A percentile compares a stretch with the other conserved stretches of the same genome.
Conservation (phyloP, 2,888 invertebrate species). For the Hydriomena furcata region DNA sequence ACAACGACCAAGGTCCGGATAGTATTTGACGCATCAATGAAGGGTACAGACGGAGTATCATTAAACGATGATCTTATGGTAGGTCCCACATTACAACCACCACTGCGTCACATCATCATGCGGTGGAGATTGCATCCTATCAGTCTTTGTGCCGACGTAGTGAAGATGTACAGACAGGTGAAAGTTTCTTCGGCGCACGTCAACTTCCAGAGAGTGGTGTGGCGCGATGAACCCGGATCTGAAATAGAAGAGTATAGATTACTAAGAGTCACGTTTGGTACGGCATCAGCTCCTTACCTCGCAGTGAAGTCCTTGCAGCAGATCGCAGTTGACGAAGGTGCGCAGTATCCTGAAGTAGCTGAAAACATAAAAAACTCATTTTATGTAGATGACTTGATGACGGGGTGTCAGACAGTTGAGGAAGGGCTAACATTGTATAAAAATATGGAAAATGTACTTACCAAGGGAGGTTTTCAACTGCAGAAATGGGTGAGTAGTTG, state of each 20-base stretch:
- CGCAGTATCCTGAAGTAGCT: constrained; percentile 2
- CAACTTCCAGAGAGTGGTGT: constrained; percentile 23
- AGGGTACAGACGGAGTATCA: constrained; percentile 21
- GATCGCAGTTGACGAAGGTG: constrained; percentile 35
- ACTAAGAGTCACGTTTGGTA: not conserved
- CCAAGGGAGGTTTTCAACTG: too few relatives aligned
- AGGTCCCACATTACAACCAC: constrained; percentile 28
- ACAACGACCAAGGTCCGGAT: constrained; percentile 36
- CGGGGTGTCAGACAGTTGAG: constrained; percentile 19
- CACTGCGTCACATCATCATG: constrained; percentile 25
- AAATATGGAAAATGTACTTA: not conserved
- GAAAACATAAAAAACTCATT: constrained; percentile 17
- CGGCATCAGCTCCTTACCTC: not conserved
- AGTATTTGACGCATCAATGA: constrained; percentile 33
- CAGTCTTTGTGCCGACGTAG: constrained; percentile 22
- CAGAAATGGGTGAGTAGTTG: too few relatives aligned
- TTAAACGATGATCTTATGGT: constrained; percentile 28
- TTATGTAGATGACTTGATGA: constrained; percentile 37
- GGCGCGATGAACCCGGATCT: constrained; percentile 8
- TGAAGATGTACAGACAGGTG: constrained; percentile 25
- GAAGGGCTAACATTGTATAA: not conserved
- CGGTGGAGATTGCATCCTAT: constrained; percentile 22
- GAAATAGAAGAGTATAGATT: not conserved
- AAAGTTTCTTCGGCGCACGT: constrained; percentile 1
- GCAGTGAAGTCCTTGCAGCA: constrained; percentile 12